Percentiles rank a stretch among this genome's conserved stretches.
Evolutionary conservation across 2,888 invertebrate genomes (phyloP).

Genomic region (Malthinus flaveolus): DNA sequence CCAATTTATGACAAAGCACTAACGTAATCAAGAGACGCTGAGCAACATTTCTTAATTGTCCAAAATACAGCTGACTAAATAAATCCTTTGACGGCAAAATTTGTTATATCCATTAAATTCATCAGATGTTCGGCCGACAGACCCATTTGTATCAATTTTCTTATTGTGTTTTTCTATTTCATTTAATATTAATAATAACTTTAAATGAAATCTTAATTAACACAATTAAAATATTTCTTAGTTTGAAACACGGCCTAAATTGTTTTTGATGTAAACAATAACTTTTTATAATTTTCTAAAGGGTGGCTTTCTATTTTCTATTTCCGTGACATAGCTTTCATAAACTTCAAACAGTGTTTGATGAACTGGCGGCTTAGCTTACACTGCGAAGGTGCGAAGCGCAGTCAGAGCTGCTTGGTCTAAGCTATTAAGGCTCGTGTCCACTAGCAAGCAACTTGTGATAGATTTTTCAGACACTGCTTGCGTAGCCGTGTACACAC

Average conservation of each 20-base stretch:
- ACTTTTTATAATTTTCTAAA: no score
- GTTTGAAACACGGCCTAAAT: neutral
- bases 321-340: no score
- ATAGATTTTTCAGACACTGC: no score
- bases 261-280: no score
- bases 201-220: conserved; percentile 27
- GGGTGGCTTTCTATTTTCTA: no score
- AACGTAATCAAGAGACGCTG: conserved; percentile 27
- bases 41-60: conserved; percentile 43
- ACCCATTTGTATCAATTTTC: conserved; percentile 29
- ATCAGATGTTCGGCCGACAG: conserved; percentile 22
- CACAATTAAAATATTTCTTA: conserved; percentile 14
- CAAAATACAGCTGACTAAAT: conserved; percentile 49
- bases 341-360: no score
- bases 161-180: conserved; percentile 29
- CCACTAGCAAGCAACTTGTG: no score
- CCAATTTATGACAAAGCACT: conserved; percentile 29
- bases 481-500: no score
- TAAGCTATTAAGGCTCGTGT: no score
- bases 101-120: conserved; percentile 31
- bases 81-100: conserved; percentile 49
- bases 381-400: no score
- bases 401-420: no score
- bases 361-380: no score
- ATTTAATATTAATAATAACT: conserved; percentile 28